Percentiles rank a stretch among this genome's conserved stretches.
Conservation (phyloP, 2,113 vertebrate species). For the Campylorhamphus procurvoides region DNA sequence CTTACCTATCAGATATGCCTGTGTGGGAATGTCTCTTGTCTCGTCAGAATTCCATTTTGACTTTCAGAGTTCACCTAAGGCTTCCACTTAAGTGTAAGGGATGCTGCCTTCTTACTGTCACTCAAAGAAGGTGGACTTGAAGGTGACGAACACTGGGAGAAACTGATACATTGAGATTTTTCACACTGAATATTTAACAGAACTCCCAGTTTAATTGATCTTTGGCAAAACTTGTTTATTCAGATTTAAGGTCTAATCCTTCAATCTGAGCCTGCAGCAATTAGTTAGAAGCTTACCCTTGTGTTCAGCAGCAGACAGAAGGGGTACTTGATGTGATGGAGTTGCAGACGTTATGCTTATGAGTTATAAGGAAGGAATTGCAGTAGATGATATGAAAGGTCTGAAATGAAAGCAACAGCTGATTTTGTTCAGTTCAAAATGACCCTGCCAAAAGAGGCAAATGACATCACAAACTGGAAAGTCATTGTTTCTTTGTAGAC, state of each 20-base stretch:
- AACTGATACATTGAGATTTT: neutral
- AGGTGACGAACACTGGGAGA: accelerated
- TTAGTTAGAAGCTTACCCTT: neutral
- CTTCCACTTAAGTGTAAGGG: neutral
- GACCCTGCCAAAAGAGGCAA: conserved; percentile 57
- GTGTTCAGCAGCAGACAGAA: neutral
- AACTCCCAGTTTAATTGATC: neutral
- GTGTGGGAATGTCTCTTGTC: neutral
- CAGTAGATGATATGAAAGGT: neutral
- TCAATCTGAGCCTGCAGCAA: neutral
- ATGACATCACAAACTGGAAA: conserved; percentile 54
- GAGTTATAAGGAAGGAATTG: conserved; percentile 30
- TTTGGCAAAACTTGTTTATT: neutral
- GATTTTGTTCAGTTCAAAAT: conserved; percentile 49
- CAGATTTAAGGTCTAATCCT: neutral
- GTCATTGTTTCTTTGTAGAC: conserved; percentile 11
- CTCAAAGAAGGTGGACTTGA: neutral
- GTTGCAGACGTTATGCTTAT: neutral
- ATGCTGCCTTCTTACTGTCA: neutral
- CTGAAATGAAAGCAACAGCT: conserved; percentile 33
- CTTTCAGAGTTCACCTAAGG: neutral
- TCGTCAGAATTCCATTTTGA: neutral
- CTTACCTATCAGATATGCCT: neutral
- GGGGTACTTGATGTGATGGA: neutral
- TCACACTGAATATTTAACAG: neutral